Percentiles rank a stretch among this genome's conserved stretches.
Conservation (phyloP, 2,797 vertebrate genomes). For the Masticophis lateralis region DNA sequence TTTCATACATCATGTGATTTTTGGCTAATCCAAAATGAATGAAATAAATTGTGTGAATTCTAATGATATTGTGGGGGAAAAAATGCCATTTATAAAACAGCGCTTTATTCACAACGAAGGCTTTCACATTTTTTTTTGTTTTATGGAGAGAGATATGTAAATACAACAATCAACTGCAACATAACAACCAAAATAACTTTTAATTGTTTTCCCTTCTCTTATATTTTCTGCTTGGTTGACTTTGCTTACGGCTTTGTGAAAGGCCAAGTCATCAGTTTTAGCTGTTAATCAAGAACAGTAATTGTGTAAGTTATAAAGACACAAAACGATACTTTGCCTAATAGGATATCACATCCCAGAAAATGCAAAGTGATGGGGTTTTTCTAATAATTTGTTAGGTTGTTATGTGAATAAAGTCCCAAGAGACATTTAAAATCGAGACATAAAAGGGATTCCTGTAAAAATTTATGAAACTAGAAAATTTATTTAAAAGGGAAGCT, state of each 20-base stretch:
- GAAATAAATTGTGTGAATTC: background rate
- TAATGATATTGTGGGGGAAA: background rate
- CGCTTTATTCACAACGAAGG: background rate
- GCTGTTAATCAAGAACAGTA: constrained; percentile 77
- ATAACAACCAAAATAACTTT: constrained; percentile 74
- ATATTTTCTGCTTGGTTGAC: constrained; percentile 77
- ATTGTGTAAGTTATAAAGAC: constrained; percentile 69
- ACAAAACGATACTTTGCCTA: constrained; percentile 68
- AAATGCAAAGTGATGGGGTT: constrained; percentile 60
- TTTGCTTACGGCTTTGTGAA: constrained; percentile 68
- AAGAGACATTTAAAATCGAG: constrained; percentile 23
- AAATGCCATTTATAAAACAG: constrained; percentile 20
- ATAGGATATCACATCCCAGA: constrained; percentile 67
- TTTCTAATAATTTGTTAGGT: constrained; percentile 41
- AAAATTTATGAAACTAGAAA: accelerated
- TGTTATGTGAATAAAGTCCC: constrained; percentile 45
- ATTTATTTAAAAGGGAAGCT: background rate
- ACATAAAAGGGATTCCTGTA: background rate
- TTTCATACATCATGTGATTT: background rate
- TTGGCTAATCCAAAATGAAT: constrained; percentile 24
- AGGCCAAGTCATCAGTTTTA: constrained; percentile 77
- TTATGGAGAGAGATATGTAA: constrained; percentile 51
- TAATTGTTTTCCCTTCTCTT: constrained; percentile 75
- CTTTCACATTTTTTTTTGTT: constrained; percentile 35
- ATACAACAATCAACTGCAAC: constrained; percentile 50